Evolutionary conservation across 2,797 vertebrate species (phyloP).

Genomic region (Mus caroli): DNA sequence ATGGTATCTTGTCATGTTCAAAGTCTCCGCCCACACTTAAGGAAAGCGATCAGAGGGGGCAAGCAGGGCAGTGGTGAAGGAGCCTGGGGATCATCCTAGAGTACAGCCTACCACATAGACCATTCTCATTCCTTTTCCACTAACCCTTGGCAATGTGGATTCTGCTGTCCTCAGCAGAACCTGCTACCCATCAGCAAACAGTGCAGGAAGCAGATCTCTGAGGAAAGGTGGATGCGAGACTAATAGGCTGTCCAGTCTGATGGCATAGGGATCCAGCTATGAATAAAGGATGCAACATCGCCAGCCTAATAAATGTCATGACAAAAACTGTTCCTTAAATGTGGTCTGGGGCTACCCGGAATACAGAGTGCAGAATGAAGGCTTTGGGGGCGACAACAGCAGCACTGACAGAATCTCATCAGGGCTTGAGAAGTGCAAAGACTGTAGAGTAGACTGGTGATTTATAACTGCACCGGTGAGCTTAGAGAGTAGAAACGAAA

Average conservation of each 20-base stretch:
- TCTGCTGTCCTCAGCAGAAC: neutral
- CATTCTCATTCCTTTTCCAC: constrained; percentile 14
- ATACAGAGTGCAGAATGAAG: neutral
- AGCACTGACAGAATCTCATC: neutral
- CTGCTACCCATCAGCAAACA: neutral
- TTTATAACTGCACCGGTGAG: neutral
- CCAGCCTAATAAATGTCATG: neutral
- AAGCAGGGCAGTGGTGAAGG: neutral
- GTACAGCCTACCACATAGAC: neutral
- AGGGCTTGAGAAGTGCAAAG: neutral
- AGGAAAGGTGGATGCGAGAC: neutral
- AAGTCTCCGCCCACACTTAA: constrained; percentile 16
- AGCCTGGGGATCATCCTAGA: constrained; percentile 1
- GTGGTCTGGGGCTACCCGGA: neutral
- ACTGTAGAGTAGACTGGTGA: neutral
- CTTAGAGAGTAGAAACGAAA: constrained; percentile 24
- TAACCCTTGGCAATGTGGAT: neutral
- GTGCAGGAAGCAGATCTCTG: neutral
- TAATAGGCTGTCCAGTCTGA: neutral
- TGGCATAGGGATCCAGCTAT: neutral
- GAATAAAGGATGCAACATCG: neutral
- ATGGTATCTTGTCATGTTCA: neutral
- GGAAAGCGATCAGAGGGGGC: neutral
- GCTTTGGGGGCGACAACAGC: neutral
- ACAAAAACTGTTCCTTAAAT: neutral